These are phyloP conservation scores for Cladopsammia gracilis DNA, from an alignment of 64 coral and sea anemone genomes.

Conservation along the genomic window DNA sequence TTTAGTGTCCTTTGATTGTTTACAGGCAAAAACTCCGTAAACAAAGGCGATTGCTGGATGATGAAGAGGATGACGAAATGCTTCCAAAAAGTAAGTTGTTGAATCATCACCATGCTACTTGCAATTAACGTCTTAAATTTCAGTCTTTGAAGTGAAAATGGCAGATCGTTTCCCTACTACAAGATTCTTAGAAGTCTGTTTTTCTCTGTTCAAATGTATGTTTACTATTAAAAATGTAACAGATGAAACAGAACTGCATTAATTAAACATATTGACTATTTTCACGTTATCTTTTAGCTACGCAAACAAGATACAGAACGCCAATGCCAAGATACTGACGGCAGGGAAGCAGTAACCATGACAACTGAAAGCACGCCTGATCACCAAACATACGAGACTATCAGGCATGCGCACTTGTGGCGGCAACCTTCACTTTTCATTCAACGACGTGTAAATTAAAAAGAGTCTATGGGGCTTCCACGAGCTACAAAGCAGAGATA, in stretches of 20 bases:
- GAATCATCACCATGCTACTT: background rate
- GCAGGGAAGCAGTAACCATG: background rate
- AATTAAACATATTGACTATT: background rate
- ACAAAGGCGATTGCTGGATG: conserved; percentile 94
- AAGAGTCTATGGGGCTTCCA: background rate
- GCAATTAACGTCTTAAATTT: background rate
- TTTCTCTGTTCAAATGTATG: too few relatives aligned
- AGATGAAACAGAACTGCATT: background rate
- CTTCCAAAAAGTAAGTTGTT: conserved; percentile 91
- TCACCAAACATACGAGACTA: background rate
- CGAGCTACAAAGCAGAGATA: background rate
- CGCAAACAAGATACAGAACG: conserved; percentile 91
- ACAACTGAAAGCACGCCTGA: background rate
- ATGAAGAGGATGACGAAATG: conserved; percentile 98
- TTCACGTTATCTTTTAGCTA: conserved; percentile 49
- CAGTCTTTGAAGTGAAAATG: too few relatives aligned
- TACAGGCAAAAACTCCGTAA: conserved; percentile 86
- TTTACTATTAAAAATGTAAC: too few relatives aligned
- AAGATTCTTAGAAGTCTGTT: too few relatives aligned
- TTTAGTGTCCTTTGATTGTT: background rate
- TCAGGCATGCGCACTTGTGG: background rate
- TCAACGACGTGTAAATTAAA: background rate
- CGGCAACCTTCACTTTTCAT: background rate
- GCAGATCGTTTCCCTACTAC: too few relatives aligned
- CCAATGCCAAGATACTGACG: conserved; percentile 88